Evolutionary conservation across 2,888 invertebrate species (phyloP).

Genomic region (Arge pagana): DNA sequence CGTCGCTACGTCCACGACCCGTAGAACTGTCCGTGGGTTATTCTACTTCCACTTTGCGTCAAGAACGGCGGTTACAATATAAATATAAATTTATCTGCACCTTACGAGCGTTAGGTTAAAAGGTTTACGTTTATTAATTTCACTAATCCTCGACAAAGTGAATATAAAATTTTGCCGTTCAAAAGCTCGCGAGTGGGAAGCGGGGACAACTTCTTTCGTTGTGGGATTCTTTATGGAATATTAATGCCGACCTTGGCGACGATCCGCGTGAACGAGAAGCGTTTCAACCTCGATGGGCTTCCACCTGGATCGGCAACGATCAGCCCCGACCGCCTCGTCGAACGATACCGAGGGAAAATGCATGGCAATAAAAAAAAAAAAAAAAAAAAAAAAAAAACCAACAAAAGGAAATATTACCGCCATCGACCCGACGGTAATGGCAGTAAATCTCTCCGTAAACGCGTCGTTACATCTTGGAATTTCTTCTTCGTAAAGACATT

Average conservation of each 20-base stretch:
- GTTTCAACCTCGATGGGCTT: too few relatives aligned
- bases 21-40: slow-evolving; percentile 14
- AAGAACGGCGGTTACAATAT: slow-evolving; percentile 49
- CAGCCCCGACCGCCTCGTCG: too few relatives aligned
- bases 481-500: too few relatives aligned
- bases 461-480: too few relatives aligned
- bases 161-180: slow-evolving; percentile 21
- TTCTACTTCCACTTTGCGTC: slow-evolving; percentile 10
- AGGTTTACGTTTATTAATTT: slow-evolving; percentile 56
- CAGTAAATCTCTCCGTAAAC: too few relatives aligned
- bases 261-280: too few relatives aligned
- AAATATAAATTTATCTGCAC: slow-evolving; percentile 52
- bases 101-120: slow-evolving; percentile 50
- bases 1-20: slow-evolving; percentile 3
- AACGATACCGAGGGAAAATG: too few relatives aligned
- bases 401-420: too few relatives aligned
- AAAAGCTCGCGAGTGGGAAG: slow-evolving; percentile 2
- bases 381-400: too few relatives aligned
- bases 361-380: too few relatives aligned
- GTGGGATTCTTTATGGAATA: slow-evolving; percentile 16
- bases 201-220: slow-evolving; percentile 20
- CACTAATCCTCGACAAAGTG: slow-evolving; percentile 42
- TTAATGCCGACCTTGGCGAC: slow-evolving; percentile 13
- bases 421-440: too few relatives aligned
- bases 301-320: too few relatives aligned